Conservation (phyloP, 2,888 invertebrate genomes). For the Altica lythri region DNA sequence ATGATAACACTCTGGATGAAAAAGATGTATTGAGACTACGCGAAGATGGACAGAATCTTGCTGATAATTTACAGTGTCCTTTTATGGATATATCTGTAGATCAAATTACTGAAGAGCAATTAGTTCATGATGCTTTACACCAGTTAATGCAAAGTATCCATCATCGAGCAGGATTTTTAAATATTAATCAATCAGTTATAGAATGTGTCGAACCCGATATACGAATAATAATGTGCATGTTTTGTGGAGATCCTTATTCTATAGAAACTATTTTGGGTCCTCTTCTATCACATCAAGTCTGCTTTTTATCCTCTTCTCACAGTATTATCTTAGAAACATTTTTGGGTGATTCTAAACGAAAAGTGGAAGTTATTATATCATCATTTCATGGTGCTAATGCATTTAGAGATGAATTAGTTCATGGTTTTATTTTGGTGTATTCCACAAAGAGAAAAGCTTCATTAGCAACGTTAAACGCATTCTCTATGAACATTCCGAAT, state of each 20-base stretch:
- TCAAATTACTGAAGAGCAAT: slow-evolving; percentile 67
- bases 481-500: slow-evolving; percentile 91
- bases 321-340: slow-evolving; percentile 91
- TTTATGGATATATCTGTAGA: slow-evolving; percentile 80
- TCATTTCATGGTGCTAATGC: slow-evolving; percentile 94
- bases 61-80: slow-evolving; percentile 85
- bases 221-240: slow-evolving; percentile 93
- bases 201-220: slow-evolving; percentile 85
- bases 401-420: slow-evolving; percentile 88
- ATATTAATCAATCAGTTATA: slow-evolving; percentile 73
- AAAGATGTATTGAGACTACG: slow-evolving; percentile 83
- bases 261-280: slow-evolving; percentile 89
- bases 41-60: slow-evolving; percentile 87
- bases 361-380: slow-evolving; percentile 87
- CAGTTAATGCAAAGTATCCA: slow-evolving; percentile 78
- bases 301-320: slow-evolving; percentile 82
- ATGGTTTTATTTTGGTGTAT: slow-evolving; percentile 93
- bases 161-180: slow-evolving; percentile 76
- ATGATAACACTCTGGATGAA: slow-evolving; percentile 81
- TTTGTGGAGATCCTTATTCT: slow-evolving; percentile 93
- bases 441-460: slow-evolving; percentile 95
- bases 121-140: slow-evolving; percentile 74
- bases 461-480: slow-evolving; percentile 88
- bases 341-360: slow-evolving; percentile 86
- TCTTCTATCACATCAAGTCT: slow-evolving; percentile 83